Evolutionary conservation across 2,797 vertebrate genomes (phyloP).

Genomic region (Acridotheres tristis): DNA sequence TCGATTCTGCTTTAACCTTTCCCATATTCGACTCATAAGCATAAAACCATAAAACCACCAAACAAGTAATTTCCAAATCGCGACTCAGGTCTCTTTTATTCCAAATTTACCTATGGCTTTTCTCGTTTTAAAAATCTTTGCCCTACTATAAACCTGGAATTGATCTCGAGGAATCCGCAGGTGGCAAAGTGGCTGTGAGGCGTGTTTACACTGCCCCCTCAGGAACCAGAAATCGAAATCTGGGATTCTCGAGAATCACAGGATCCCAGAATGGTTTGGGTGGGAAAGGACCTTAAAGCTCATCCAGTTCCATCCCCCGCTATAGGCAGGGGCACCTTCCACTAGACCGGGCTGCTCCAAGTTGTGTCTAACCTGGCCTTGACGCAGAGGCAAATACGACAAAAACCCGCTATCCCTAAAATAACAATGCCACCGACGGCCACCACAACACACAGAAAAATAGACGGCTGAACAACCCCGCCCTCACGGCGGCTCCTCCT

Average conservation of each 20-base stretch:
- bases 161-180: rapidly evolving
- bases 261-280: neutral
- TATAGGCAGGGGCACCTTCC: neutral
- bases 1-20: neutral
- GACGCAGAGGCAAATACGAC: rapidly evolving
- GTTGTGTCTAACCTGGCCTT: neutral
- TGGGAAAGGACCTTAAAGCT: neutral
- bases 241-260: neutral
- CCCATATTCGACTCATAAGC: neutral
- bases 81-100: neutral
- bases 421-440: rapidly evolving
- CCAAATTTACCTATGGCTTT: rapidly evolving
- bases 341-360: neutral
- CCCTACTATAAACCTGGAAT: neutral
- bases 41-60: neutral
- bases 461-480: rapidly evolving
- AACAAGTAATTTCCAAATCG: neutral
- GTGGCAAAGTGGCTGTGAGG: rapidly evolving
- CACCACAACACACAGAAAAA: rapidly evolving
- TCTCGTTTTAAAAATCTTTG: neutral
- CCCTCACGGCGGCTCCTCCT: rapidly evolving
- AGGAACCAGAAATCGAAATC: rapidly evolving
- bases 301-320: neutral
- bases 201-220: neutral
- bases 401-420: rapidly evolving